Conservation (phyloP, 2,797 vertebrate species). For the Acanthornis magna region DNA sequence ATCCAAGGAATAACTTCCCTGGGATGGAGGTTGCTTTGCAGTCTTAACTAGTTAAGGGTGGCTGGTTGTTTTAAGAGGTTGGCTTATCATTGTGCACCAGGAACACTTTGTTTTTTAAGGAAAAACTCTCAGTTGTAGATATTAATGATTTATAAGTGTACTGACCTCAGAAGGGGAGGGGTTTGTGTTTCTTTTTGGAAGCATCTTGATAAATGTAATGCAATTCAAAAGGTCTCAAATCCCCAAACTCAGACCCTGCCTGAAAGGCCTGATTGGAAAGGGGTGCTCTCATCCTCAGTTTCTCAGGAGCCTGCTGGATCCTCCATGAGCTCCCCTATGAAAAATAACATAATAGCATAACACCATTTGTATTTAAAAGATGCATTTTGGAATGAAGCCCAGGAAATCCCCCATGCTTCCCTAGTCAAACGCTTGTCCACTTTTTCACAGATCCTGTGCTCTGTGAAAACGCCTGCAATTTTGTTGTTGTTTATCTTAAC, state of each 20-base stretch:
- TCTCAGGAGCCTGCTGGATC: not conserved
- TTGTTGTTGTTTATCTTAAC: not conserved
- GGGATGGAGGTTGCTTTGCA: not conserved
- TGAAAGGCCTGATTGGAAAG: not conserved
- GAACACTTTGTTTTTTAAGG: not conserved
- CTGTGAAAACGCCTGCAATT: not conserved
- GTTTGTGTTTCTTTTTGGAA: not conserved
- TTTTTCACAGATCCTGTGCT: not conserved
- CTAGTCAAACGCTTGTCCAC: constrained; percentile 7
- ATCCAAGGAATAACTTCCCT: not conserved
- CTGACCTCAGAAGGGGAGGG: not conserved
- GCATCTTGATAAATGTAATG: not conserved
- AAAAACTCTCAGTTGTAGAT: not conserved
- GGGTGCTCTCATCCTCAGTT: not conserved
- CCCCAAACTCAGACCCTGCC: not conserved
- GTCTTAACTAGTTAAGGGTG: not conserved
- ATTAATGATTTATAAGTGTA: not conserved
- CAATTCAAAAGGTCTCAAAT: not conserved
- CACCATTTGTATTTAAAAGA: not conserved
- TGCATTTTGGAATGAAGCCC: constrained; percentile 5
- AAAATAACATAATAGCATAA: not conserved
- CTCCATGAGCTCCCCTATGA: not conserved
- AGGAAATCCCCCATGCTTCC: not conserved
- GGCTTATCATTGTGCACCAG: not conserved
- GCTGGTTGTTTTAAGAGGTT: not conserved